A percentile compares a stretch with the other conserved stretches of the same genome.
These are phyloP conservation scores for Psittacula cyanocephala DNA, from an alignment of 2,113 vertebrate species.

Conservation along the genomic window DNA sequence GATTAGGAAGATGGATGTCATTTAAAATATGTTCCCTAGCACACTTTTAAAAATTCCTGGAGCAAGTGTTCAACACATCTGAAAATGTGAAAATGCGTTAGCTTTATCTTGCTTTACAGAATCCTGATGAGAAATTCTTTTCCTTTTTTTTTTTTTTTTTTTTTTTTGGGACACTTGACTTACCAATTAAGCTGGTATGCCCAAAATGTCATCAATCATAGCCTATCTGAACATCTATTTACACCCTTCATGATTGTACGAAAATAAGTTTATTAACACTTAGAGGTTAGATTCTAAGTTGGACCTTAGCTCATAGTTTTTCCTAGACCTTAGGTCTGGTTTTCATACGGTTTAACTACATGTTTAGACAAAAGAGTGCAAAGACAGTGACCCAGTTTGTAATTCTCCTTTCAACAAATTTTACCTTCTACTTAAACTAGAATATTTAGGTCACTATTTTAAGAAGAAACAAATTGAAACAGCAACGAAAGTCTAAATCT, in stretches of 20 bases:
- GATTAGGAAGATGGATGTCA: slow-evolving; percentile 1
- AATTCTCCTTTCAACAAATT: not conserved
- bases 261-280: not conserved
- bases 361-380: not conserved
- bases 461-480: not conserved
- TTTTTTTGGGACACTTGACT: not conserved
- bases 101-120: not conserved
- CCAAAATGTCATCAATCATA: not conserved
- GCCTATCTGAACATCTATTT: not conserved
- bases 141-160: not conserved
- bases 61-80: not conserved
- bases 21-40: slow-evolving; percentile 46
- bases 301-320: not conserved
- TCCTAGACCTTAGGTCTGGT: not conserved
- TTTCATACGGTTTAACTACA: rapidly evolving
- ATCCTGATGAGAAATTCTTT: not conserved
- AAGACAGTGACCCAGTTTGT: not conserved
- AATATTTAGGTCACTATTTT: not conserved
- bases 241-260: not conserved
- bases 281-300: not conserved
- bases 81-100: slow-evolving; percentile 35
- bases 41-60: not conserved
- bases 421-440: not conserved
- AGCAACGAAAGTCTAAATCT: not conserved
- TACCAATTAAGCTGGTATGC: not conserved